Base-by-base conservation (phyloP, 2,797 vertebrate genomes). In the Helicolenus hilgendorfi region DNA sequence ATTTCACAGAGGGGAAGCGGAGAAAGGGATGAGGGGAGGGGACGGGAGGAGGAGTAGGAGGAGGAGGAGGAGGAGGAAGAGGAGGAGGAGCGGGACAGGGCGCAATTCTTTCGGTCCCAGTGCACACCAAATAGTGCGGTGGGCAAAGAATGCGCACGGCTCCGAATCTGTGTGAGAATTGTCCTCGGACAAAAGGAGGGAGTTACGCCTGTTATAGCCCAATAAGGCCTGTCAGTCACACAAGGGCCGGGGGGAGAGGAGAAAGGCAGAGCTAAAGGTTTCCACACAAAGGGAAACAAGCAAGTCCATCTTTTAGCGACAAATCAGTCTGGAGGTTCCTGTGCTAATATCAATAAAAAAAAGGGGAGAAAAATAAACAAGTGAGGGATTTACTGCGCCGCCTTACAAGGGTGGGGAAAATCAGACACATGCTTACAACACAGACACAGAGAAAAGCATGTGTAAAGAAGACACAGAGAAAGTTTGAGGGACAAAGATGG, bases 211-310 rank as follows among this genome's bases (percentile, higher is more conserved):
- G 98, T 99, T 99, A 99, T 97, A 98, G 97, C 98, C 99, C 99
- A 99, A 99, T 99, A 99, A 99, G 98, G 98, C 98, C 98, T 98
- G 99, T 98, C 99, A 99, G 98, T 99, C 99, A 99, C 98, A 99
- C 98, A 98, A 98, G 98, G 97, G 98, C 97, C 93, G 96, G 98
- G 64, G 98, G 98, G 97, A 98, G 98, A 98, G 97, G 96, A 96
- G 97, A 97, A 98, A 98, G 98, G 98, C 97, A 96, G 95, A 97
- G 98, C 98, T 98, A 98, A 98, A 98, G 99, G 97, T 98, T 98
- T 98, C 97, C 97, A 98, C 98, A 99, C 99, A 99, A 99, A 99
- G 98, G 98, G 97, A 98, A 99, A 99, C 99, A 99, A 99, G 99
- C 98, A 98, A 99, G 98, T 98, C 98, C 98, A 98, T 99, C 98